These are phyloP conservation scores for Trisateles emortualis DNA, from an alignment of 2,888 invertebrate species.

Conservation along the genomic window DNA sequence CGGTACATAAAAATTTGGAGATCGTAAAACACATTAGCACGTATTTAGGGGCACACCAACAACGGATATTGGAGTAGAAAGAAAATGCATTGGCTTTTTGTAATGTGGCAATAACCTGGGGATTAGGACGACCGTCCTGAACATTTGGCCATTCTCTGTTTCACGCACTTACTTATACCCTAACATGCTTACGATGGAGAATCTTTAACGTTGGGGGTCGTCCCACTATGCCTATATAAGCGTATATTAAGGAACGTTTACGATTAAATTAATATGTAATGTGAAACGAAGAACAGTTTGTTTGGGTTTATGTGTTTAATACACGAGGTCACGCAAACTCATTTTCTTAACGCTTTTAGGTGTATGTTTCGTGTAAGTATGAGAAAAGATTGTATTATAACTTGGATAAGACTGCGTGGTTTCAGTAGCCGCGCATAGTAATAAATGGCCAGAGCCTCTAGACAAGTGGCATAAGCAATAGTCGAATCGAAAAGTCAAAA, in stretches of 20 bases:
- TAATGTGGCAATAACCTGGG: constrained; percentile 79
- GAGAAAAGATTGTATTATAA: neutral
- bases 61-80: constrained; percentile 69
- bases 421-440: no score
- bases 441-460: no score
- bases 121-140: constrained; percentile 65
- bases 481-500: no score
- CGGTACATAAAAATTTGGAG: constrained; percentile 60
- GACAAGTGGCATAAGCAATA: no score
- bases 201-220: constrained; percentile 55
- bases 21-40: constrained; percentile 83
- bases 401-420: no score
- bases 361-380: neutral
- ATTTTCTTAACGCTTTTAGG: neutral
- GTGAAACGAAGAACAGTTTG: constrained; percentile 21
- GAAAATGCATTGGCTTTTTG: constrained; percentile 83
- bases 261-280: constrained; percentile 43
- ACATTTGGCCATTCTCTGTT: constrained; percentile 64
- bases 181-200: constrained; percentile 59
- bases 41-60: constrained; percentile 66
- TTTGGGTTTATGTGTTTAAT: constrained; percentile 19
- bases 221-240: constrained; percentile 33
- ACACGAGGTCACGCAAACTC: neutral
- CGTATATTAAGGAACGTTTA: constrained; percentile 41
- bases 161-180: constrained; percentile 58